Evolutionary conservation across 2,113 vertebrate species (phyloP).

Genomic region (Ailurus styani): DNA sequence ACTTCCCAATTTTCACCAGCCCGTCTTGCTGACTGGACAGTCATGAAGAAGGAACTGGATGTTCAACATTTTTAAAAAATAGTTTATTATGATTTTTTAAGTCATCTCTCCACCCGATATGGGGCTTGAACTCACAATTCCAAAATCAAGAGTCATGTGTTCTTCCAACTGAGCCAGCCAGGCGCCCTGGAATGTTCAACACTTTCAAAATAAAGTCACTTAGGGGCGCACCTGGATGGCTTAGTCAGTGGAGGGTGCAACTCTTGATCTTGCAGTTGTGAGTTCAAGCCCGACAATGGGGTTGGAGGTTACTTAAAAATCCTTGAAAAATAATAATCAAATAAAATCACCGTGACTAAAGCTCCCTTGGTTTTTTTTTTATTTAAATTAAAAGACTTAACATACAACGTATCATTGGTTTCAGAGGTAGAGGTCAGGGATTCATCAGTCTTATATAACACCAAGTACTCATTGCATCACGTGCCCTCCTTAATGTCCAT

Average conservation of each 20-base stretch:
- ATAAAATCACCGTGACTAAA: neutral
- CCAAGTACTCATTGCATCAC: too few species aligned
- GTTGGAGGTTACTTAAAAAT: neutral
- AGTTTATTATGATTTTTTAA: neutral
- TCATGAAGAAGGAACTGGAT: neutral
- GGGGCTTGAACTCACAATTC: neutral
- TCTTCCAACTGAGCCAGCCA: neutral
- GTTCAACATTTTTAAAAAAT: neutral
- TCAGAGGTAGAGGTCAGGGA: too few species aligned
- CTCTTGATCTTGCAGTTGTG: neutral
- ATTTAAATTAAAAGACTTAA: neutral
- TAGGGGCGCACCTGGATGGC: neutral
- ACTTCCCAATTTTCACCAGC: neutral
- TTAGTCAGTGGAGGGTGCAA: neutral
- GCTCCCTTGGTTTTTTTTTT: neutral
- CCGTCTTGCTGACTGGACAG: neutral
- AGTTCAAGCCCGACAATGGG: neutral
- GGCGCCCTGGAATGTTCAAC: neutral
- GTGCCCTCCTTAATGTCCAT: too few species aligned
- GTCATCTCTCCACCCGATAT: neutral
- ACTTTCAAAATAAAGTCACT: neutral
- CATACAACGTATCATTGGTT: too few species aligned
- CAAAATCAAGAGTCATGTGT: neutral
- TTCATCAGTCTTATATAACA: too few species aligned
- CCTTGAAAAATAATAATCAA: neutral